Evolutionary conservation across 2,888 invertebrate species (phyloP), one percentile per base, ranked within the genome.

Genomic region (Stenotaenia linearis): DNA sequence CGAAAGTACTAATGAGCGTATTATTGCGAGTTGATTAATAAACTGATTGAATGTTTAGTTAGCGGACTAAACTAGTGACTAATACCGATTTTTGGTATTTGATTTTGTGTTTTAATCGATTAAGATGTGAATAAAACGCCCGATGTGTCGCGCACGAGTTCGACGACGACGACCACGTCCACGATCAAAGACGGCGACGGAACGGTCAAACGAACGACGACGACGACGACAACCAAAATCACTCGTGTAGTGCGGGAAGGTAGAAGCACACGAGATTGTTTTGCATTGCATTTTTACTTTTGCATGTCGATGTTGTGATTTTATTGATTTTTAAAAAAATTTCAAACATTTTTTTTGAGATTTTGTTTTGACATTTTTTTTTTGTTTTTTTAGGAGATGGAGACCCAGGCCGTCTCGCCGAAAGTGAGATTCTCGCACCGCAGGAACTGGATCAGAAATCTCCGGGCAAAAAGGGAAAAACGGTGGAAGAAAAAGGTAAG

Each of bases 341-440:
- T 32, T 32, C 4, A 9, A 12, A 15, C 2, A 12, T 12, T 40
- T 12, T 12, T 40, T 40, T 40, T 40, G 9, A 40, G 5, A 2
- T 40, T 12, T 40, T 15, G 12, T 10, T 69, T 69, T 12, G 3
- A 18, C 2, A 69, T 28, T 10, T 28, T 15, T 18, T 9, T 23
- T 3, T 9, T 10, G 5, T 23, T 9, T 18, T 23, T 25, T 18
- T 21, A 80, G 80, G 79, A 40, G 80, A 80, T 25, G 79, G 45
- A 18, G 80, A 80, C 61, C 78, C 81, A 77, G 81, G 78, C 78
- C 75, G 77, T 50, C 77, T 81, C 23, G 81, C 81, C 61, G 80
- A 81, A 45, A 61, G 79, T n/a, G 81, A 81, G 56, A 78, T 78
- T 9, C 79, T 78, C 80, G 75, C 81, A 40, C 78, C 80, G 32